Conservation (phyloP, 2,888 invertebrate species). For the Lithophane leautieri region DNA sequence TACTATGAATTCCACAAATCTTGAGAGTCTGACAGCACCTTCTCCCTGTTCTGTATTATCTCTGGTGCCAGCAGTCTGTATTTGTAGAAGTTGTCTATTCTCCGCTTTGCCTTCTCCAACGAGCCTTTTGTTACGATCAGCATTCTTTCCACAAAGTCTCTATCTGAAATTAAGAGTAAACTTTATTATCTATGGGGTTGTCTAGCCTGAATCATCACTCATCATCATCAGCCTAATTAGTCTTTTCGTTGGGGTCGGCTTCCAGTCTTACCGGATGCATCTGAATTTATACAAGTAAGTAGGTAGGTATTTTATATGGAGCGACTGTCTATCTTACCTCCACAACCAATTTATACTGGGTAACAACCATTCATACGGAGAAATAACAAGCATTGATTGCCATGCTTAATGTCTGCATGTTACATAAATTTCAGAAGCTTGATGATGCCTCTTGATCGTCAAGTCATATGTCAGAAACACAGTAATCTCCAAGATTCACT, state of each 20-base stretch:
- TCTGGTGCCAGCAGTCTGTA: constrained; percentile 78
- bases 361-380: background rate
- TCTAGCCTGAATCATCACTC: background rate
- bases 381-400: too few species aligned
- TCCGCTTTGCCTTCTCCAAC: constrained; percentile 79
- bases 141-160: constrained; percentile 76
- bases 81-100: constrained; percentile 81
- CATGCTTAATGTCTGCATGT: too few species aligned
- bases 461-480: too few species aligned
- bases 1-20: constrained; percentile 80
- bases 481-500: too few species aligned
- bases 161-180: constrained; percentile 69
- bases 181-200: background rate
- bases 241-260: background rate
- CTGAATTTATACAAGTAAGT: background rate
- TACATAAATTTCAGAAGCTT: too few species aligned
- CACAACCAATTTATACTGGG: background rate
- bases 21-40: constrained; percentile 70
- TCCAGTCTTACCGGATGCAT: background rate
- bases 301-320: background rate
- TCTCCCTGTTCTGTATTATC: constrained; percentile 77
- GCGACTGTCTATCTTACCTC: background rate
- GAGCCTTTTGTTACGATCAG: constrained; percentile 81
- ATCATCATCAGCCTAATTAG: background rate
- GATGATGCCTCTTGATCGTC: too few species aligned